Evolutionary conservation across 2,797 vertebrate genomes (phyloP).

Genomic region (Oreortyx pictus): DNA sequence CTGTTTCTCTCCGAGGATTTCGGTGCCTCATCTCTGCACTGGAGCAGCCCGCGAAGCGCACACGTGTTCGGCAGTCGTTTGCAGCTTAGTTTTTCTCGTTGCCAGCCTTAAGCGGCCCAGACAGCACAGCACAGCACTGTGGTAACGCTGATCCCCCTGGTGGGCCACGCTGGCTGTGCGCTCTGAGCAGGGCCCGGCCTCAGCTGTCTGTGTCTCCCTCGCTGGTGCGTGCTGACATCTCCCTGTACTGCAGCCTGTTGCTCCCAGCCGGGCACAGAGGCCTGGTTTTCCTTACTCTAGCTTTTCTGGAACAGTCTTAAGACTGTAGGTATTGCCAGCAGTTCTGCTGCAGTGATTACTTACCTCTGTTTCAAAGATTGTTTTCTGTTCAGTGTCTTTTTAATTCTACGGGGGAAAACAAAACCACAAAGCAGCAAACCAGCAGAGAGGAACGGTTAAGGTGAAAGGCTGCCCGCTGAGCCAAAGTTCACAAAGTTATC

Average conservation of each 20-base stretch:
- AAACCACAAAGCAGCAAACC: background rate
- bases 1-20: background rate
- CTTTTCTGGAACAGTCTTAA: background rate
- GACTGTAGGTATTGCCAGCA: background rate
- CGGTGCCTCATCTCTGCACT: background rate
- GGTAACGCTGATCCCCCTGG: background rate
- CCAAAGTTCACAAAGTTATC: background rate
- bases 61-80: background rate
- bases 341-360: background rate
- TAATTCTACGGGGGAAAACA: background rate
- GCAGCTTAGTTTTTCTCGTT: background rate
- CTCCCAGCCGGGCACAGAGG: background rate
- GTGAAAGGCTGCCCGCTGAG: background rate
- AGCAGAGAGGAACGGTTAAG: background rate
- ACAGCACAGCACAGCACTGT: background rate
- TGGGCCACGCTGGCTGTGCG: background rate
- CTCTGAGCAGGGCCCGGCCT: background rate
- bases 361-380: background rate
- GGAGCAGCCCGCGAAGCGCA: accelerated
- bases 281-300: background rate
- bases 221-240: accelerated
- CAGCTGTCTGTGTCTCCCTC: no score
- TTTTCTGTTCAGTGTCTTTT: background rate
- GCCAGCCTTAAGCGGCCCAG: background rate
- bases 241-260: no score